Evolutionary conservation across 2,888 invertebrate species (phyloP).

Genomic region (Chymomyza caudatula): DNA sequence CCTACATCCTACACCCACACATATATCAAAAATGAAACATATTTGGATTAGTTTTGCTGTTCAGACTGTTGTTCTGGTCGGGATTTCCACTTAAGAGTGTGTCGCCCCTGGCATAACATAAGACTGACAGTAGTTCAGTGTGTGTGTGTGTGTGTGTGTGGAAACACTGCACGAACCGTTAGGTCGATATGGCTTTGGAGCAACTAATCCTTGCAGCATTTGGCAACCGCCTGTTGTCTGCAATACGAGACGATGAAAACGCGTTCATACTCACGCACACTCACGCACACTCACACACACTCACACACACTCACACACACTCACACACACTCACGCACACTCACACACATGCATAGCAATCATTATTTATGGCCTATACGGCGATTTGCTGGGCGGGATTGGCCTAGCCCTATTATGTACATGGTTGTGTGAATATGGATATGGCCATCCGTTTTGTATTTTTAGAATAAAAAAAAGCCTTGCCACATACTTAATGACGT

Average conservation of each 20-base stretch:
- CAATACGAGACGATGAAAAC: not conserved
- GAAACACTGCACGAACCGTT: not conserved
- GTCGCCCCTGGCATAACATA: slow-evolving; percentile 42
- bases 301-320: not conserved
- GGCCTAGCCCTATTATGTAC: not conserved
- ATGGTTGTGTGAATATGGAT: not conserved
- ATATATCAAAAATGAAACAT: not conserved
- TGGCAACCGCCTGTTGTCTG: slow-evolving; percentile 6
- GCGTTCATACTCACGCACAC: not conserved
- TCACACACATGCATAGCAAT: slow-evolving; percentile 34
- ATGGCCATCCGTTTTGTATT: not conserved
- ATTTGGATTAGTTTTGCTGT: not conserved
- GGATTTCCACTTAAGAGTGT: slow-evolving; percentile 58
- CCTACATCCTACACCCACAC: not conserved
- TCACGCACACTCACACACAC: slow-evolving; percentile 5
- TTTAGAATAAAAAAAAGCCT: not conserved
- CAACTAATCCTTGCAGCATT: not conserved
- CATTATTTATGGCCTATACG: slow-evolving; percentile 52
- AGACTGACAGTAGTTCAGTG: not conserved
- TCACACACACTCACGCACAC: slow-evolving; percentile 6
- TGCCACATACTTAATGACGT: not conserved
- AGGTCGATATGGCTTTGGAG: not conserved
- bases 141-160: not conserved
- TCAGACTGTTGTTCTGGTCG: not conserved
- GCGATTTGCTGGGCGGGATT: not conserved